Conservation (phyloP, 2,888 invertebrate genomes). For the Smittia sp. region DNA sequence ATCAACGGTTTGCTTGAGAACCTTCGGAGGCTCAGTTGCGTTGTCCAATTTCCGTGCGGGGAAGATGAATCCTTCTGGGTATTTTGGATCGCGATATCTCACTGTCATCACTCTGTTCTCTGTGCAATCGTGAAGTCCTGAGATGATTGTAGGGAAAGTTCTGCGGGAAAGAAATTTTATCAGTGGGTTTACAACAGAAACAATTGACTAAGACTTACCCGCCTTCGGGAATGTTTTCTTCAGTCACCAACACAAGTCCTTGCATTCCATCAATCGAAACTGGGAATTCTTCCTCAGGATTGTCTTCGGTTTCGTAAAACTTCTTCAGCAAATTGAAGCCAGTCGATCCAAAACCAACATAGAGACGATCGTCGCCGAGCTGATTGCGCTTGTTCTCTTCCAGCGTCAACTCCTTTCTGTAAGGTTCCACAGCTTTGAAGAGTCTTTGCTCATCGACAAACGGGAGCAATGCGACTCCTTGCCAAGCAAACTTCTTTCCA, state of each 20-base stretch:
- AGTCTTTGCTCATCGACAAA: conserved; percentile 94
- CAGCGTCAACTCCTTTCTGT: conserved; percentile 73
- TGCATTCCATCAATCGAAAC: conserved; percentile 76
- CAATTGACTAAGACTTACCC: conserved; percentile 56
- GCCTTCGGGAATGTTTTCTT: conserved; percentile 64
- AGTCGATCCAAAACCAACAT: conserved; percentile 70
- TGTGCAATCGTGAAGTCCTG: conserved; percentile 62
- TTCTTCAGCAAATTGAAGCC: conserved; percentile 68
- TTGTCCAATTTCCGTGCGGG: conserved; percentile 67
- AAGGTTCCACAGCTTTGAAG: conserved; percentile 76
- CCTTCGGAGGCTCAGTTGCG: conserved; percentile 68
- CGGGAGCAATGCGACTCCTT: conserved; percentile 95
- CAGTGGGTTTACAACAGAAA: conserved; percentile 31
- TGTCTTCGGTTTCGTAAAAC: conserved; percentile 61
- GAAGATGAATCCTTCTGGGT: conserved; percentile 70
- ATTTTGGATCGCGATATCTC: conserved; percentile 76
- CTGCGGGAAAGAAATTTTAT: conserved; percentile 48
- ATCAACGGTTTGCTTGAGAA: conserved; percentile 78
- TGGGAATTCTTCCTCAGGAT: conserved; percentile 59
- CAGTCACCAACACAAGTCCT: conserved; percentile 73
- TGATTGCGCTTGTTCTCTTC: conserved; percentile 87
- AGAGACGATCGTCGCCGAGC: conserved; percentile 85
- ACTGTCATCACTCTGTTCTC: conserved; percentile 65
- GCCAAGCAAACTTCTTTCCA: conserved; percentile 99
- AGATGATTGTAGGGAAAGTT: conserved; percentile 67